A percentile compares a stretch with the other conserved stretches of the same genome.
phyloP scores from a whole-genome alignment of 2,113 vertebrate species.

The Chitala chitala region DNA sequence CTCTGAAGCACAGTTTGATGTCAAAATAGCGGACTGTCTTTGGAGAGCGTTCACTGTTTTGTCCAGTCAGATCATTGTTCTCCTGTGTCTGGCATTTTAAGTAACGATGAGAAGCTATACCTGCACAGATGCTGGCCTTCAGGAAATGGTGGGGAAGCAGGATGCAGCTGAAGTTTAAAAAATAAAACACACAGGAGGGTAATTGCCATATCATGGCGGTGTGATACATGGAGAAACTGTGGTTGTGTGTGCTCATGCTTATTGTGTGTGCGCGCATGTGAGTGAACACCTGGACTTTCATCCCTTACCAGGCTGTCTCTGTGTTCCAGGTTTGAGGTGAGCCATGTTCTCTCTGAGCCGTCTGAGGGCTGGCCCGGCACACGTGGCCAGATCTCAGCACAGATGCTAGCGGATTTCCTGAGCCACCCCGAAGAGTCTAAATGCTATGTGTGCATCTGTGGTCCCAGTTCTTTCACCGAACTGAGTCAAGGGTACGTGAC shows the following conservation, averaged over 20 bases:
- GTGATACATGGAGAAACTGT: no score
- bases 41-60: no score
- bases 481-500: conserved; percentile 70
- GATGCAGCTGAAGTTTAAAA: not conserved
- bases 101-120: not conserved
- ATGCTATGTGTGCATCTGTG: conserved; percentile 81
- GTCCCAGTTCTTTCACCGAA: conserved; percentile 78
- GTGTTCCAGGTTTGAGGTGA: conserved; percentile 75
- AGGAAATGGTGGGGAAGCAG: no score
- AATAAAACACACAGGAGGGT: not conserved
- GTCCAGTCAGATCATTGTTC: no score
- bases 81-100: no score
- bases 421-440: conserved; percentile 59
- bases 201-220: no score
- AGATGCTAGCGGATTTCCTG: conserved; percentile 68
- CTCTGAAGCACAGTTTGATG: no score
- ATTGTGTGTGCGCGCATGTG: no score
- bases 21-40: no score
- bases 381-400: conserved; percentile 68
- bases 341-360: conserved; percentile 81
- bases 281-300: no score
- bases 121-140: not conserved
- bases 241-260: not conserved
- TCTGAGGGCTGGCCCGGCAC: conserved; percentile 67
- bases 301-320: conserved; percentile 8